A percentile compares a stretch with the other conserved stretches of the same genome.
phyloP scores from a whole-genome alignment of 2,113 vertebrate genomes.

The Myiozetetes cayanensis region DNA sequence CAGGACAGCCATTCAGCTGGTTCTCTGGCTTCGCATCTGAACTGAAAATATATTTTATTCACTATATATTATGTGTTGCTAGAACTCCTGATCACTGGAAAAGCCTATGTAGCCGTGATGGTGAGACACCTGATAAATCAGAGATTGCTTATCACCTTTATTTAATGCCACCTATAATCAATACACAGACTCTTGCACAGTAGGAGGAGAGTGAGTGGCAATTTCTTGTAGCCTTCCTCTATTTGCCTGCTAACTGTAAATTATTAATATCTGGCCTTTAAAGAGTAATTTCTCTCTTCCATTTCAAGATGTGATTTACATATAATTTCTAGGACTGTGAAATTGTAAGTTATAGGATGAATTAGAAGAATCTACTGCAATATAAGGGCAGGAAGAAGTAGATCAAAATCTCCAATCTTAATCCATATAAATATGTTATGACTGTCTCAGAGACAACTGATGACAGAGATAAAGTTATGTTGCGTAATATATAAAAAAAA shows the following conservation, averaged over 20 bases:
- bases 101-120: neutral
- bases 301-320: neutral
- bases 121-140: neutral
- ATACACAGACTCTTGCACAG: neutral
- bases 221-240: neutral
- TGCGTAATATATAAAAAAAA: neutral
- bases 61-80: neutral
- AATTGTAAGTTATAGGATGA: neutral
- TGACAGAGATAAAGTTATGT: neutral
- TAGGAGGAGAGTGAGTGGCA: neutral
- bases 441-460: neutral
- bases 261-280: conserved; percentile 29
- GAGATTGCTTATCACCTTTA: neutral
- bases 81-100: neutral
- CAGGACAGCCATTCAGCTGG: neutral
- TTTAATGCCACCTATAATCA: neutral
- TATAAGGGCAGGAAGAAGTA: neutral
- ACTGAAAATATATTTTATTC: neutral
- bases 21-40: neutral
- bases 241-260: neutral
- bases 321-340: neutral
- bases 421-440: neutral
- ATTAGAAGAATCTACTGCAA: neutral
- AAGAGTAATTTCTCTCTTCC: neutral
- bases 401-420: neutral